Evolutionary conservation across 2,113 vertebrate genomes (phyloP).

Genomic region (Hoplias malabaricus): DNA sequence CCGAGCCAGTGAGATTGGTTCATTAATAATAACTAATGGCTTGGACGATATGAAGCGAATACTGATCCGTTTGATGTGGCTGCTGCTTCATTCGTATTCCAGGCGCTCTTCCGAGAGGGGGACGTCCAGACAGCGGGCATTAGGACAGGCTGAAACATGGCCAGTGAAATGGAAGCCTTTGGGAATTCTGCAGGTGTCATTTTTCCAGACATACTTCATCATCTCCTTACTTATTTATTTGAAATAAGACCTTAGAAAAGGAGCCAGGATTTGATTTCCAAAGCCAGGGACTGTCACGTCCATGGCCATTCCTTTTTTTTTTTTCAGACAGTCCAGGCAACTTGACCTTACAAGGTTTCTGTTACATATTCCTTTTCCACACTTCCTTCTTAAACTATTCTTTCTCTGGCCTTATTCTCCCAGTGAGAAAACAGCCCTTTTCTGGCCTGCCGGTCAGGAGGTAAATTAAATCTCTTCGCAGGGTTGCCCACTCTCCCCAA

Average conservation of each 20-base stretch:
- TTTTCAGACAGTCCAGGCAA: neutral
- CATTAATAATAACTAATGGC: slow-evolving; percentile 24
- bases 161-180: neutral
- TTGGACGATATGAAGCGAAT: slow-evolving; percentile 5
- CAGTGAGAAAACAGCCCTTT: slow-evolving; percentile 57
- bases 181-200: slow-evolving; percentile 2
- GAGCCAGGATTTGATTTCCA: neutral
- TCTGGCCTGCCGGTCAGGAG: slow-evolving; percentile 50
- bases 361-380: neutral
- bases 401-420: slow-evolving; percentile 36
- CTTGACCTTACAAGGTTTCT: neutral
- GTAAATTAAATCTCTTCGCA: slow-evolving; percentile 68
- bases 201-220: neutral
- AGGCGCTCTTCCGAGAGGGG: neutral
- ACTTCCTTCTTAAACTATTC: neutral
- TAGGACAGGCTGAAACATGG: neutral
- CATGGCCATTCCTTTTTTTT: neutral
- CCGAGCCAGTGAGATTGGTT: slow-evolving; percentile 6
- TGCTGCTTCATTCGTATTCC: neutral
- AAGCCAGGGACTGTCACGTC: neutral
- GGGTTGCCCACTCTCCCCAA: slow-evolving; percentile 48
- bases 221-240: neutral
- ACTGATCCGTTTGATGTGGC: slow-evolving; percentile 10
- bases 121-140: neutral
- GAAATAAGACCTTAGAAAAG: neutral